Percentiles rank a stretch among this genome's conserved stretches.
Evolutionary conservation across 2,888 invertebrate species (phyloP).

Genomic region (Acholoe squamosa): DNA sequence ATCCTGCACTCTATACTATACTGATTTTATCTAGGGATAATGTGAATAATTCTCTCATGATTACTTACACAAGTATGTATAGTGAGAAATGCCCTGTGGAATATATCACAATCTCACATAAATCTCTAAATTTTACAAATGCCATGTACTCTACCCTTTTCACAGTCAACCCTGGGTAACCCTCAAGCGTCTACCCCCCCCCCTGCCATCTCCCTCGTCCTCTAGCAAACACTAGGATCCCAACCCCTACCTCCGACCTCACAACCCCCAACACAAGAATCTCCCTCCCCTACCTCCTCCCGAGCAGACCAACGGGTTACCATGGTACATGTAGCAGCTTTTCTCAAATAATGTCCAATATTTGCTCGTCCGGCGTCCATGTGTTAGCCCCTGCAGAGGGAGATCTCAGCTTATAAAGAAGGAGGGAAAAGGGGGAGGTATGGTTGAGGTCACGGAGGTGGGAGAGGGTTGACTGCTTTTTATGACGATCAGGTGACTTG

Average conservation of each 20-base stretch:
- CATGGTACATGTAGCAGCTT: slow-evolving; percentile 40
- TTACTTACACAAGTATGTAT: too few relatives aligned
- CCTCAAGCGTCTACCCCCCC: not conserved
- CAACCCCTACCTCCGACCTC: not conserved
- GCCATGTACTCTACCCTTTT: not conserved
- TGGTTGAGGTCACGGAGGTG: not conserved
- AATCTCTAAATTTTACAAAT: too few relatives aligned
- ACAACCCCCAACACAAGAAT: not conserved
- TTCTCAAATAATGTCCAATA: not conserved
- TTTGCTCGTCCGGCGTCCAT: not conserved
- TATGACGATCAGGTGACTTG: slow-evolving; percentile 5
- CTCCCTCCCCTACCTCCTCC: not conserved
- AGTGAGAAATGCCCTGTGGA: too few relatives aligned
- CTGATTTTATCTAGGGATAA: too few relatives aligned
- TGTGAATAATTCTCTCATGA: too few relatives aligned
- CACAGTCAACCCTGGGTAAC: not conserved
- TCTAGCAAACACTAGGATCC: not conserved
- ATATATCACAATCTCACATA: too few relatives aligned
- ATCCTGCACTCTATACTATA: too few relatives aligned
- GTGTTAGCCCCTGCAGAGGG: not conserved
- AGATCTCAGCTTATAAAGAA: not conserved
- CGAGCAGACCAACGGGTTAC: not conserved
- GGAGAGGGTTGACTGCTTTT: not conserved
- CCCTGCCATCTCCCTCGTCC: not conserved
- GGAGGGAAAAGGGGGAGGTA: not conserved